Conservation (phyloP, 2,797 vertebrate genomes). For the Sebastes oblongus region DNA sequence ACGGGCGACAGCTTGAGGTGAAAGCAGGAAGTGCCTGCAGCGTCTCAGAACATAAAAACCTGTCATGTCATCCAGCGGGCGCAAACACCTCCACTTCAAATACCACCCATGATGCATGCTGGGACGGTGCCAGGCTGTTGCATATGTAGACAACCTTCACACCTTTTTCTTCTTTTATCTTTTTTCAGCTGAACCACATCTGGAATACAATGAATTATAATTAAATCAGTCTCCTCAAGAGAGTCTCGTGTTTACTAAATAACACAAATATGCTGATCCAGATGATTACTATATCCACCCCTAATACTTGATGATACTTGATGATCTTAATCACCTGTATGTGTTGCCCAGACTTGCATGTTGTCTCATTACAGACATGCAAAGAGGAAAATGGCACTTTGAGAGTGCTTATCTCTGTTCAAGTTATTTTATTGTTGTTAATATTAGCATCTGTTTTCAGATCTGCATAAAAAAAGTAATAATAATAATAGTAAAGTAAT, state of each 20-base stretch:
- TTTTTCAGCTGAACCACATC: neutral
- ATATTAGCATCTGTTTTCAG: neutral
- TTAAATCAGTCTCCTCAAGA: neutral
- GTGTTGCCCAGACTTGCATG: conserved; percentile 15
- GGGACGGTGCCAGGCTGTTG: neutral
- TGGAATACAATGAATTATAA: neutral
- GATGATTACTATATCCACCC: neutral
- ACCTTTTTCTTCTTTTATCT: neutral
- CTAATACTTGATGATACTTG: neutral
- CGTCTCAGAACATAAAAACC: neutral
- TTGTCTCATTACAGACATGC: neutral
- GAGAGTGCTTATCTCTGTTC: rapidly evolving
- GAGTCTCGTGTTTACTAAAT: neutral
- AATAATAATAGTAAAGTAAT: too few relatives aligned
- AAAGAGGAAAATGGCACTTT: too few relatives aligned
- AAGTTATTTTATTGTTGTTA: too few relatives aligned
- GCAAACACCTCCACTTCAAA: conserved; percentile 1
- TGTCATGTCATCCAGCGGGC: neutral
- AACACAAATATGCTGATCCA: neutral
- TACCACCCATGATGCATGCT: conserved; percentile 29
- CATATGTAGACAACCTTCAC: neutral
- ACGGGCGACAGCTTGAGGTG: conserved; percentile 10
- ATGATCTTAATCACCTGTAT: neutral
- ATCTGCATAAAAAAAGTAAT: neutral
- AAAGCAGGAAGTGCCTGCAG: conserved; percentile 35